phyloP scores from a whole-genome alignment of 1,140 invertebrate species.

The Sminthurides bifidus region DNA sequence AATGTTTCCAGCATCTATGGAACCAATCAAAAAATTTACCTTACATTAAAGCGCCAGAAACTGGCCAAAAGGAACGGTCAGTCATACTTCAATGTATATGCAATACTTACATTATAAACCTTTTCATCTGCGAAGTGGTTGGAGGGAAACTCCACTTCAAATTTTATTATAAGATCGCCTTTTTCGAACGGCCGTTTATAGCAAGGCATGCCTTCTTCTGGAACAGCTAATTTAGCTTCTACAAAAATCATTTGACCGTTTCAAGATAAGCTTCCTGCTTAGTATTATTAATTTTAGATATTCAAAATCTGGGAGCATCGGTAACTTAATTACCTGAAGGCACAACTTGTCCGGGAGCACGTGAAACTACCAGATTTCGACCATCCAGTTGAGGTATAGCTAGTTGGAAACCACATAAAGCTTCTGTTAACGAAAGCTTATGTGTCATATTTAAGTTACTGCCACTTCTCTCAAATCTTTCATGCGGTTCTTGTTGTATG shows the following conservation, averaged over 20 bases:
- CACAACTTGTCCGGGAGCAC: slow-evolving; percentile 59
- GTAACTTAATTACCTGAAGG: slow-evolving; percentile 42
- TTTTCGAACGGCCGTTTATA: slow-evolving; percentile 69
- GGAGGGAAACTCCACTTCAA: slow-evolving; percentile 70
- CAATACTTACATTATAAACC: slow-evolving; percentile 44
- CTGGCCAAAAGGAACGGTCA: neutral
- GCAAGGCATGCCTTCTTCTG: slow-evolving; percentile 80
- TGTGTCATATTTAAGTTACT: slow-evolving; percentile 64
- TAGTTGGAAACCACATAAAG: slow-evolving; percentile 77
- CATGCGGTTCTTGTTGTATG: slow-evolving; percentile 68
- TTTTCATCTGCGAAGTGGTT: slow-evolving; percentile 61
- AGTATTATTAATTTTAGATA: too few species aligned
- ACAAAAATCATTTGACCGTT: too few species aligned
- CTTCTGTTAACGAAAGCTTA: slow-evolving; percentile 66
- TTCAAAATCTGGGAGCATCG: too few species aligned
- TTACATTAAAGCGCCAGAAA: neutral
- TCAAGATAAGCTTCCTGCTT: too few species aligned
- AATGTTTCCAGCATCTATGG: slow-evolving; percentile 52
- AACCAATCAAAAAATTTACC: neutral
- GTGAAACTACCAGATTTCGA: slow-evolving; percentile 58
- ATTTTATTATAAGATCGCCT: slow-evolving; percentile 77
- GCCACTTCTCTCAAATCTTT: slow-evolving; percentile 57
- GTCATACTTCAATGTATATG: neutral
- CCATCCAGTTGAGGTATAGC: slow-evolving; percentile 74
- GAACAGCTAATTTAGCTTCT: too few species aligned